Base-by-base conservation (phyloP, 2,113 vertebrate genomes). In the Speoplatyrhinus poulsoni region DNA sequence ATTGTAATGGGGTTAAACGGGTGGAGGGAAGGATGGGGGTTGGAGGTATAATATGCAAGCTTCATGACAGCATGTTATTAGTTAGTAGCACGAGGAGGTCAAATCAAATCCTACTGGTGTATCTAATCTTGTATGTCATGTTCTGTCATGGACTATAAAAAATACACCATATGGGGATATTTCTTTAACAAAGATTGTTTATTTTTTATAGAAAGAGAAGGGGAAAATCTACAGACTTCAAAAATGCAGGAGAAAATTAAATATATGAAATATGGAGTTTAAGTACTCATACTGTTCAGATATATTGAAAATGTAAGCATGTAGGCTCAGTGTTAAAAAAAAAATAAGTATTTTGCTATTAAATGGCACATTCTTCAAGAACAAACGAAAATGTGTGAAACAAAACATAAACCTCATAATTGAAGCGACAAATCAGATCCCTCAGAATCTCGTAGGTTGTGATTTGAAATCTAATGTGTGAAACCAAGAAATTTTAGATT, bases 131-230 rank as follows among this genome's bases (percentile, higher is more conserved):
- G 3, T 9, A 12, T 10, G 7, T 67, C 19, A 26, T 7, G 12
- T 19, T 50, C 36, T 58, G 19, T 60, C 55, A 26, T 47, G 56
- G 55, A 55, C 69, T 41, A 62, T 48, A 88, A 90, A 69, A 87
- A 86, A 86, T 78, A 87, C 74, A 88, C 82, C 82, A 88, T 65
- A 69, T 76, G 41, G 54, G 71, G 78, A 77, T 83, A 66, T 79
- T 89, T 91, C 85, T 77, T 91, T 86, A 90, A 91, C 91, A 93
- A 94, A 94, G 84, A 32, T 82, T 81, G 80, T 95, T 96, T 96
- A 95, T 95, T 96, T 89, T 87, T 82, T 54, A 91, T 89, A 85
- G 88, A 90, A 92, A 73, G 65, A 46, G 57, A 91, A 72, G 64
- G 36, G 92, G 81, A 85, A 89, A 84, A 82, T 88, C 93, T 95